phyloP scores from a whole-genome alignment of 1,140 invertebrate genomes.

The Belonocnema kinseyi region DNA sequence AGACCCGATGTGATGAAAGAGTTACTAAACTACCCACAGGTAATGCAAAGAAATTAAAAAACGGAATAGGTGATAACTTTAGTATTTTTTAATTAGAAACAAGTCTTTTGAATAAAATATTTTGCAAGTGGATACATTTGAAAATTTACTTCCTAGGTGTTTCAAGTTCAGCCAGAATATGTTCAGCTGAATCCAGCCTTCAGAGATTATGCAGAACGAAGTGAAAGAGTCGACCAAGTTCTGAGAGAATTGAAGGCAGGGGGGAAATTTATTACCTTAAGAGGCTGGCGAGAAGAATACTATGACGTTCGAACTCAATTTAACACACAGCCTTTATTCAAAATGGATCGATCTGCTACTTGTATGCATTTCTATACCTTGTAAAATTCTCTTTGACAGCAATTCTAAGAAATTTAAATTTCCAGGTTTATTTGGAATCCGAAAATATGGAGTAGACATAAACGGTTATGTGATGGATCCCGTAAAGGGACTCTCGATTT shows the following conservation, averaged over 20 bases:
- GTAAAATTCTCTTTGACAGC: constrained; percentile 2
- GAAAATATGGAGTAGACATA: constrained; percentile 95
- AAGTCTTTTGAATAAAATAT: constrained; percentile 20
- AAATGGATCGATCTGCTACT: constrained; percentile 94
- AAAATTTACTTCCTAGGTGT: constrained; percentile 75
- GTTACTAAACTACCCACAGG: constrained; percentile 88
- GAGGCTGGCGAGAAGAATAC: constrained; percentile 95
- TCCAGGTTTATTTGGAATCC: constrained; percentile 90
- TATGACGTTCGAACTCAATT: constrained; percentile 88
- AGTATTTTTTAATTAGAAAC: constrained; percentile 17
- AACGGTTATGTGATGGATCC: constrained; percentile 93
- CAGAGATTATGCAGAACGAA: constrained; percentile 87
- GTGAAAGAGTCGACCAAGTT: constrained; percentile 86
- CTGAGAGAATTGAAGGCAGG: constrained; percentile 81
- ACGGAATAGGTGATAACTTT: background rate
- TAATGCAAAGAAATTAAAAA: constrained; percentile 71
- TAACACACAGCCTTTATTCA: constrained; percentile 83
- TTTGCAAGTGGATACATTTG: background rate
- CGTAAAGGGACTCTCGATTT: constrained; percentile 90
- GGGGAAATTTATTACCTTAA: constrained; percentile 82
- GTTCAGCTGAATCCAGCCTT: constrained; percentile 91
- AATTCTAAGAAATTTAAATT: constrained; percentile 37
- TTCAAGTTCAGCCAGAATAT: constrained; percentile 82
- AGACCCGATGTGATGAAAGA: constrained; percentile 87
- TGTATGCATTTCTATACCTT: constrained; percentile 76